Base-by-base conservation (phyloP, 2,797 vertebrate species). In the Rhynchonycteris naso region DNA sequence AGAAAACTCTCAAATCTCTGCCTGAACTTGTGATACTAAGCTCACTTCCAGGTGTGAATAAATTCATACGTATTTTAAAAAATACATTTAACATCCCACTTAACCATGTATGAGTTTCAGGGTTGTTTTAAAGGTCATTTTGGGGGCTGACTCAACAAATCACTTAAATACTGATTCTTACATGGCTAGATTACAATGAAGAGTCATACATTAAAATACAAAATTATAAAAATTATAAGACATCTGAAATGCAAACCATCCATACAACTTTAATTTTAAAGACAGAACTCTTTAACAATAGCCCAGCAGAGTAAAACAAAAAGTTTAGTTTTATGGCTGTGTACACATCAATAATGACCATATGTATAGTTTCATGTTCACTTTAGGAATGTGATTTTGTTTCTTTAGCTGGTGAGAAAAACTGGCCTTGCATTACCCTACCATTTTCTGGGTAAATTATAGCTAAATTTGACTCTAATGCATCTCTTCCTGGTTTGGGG, bases 1-100 rank as follows among this genome's bases (percentile, higher is more conserved):
- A 95, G 16, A 74, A 68, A 93, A 88, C 87, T 9, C 21, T 96
- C 76, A 66, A 82, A 78, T 82, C 61, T 80, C 33, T 61, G 13
- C 24, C 14, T 47, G 30, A 74, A 52, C 63, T 74, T 75, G 72
- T 91, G 54, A 94, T 75, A 33, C 35, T 74, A 54, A 95, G 26
- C 58, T 93, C 61, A 86, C 33, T 43, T 96, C 30, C 91, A 30
- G 26, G 16, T 90, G 76, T 30, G 54, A 84, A 78, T 74, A 92
- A 59, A 94, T 90, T 78, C 92, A 56, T 74, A 58, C 63, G 58
- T 80, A n/a, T 75, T 88, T 80, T 61, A 85, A 92, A 95, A 69
- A 84, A 93, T 56, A 19, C 93, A 91, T 56, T 61, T 88, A 90
- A 80, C 61, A 94, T 63, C 28, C 24, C 24, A 81, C 19, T 81